Evolutionary conservation across 2,888 invertebrate genomes (phyloP).

Genomic region (Pristionchus fissidentatus): DNA sequence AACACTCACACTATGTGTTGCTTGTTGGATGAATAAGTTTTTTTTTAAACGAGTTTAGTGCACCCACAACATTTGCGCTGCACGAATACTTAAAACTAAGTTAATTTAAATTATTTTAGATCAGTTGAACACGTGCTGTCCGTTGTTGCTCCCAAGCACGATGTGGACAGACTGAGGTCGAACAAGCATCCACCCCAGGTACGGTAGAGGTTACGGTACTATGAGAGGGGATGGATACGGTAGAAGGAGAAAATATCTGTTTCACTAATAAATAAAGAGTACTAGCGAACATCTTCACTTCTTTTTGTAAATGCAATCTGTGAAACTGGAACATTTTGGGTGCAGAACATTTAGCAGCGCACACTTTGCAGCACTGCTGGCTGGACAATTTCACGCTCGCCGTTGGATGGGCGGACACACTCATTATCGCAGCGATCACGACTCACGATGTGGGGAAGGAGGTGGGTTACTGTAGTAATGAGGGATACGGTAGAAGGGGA

Average conservation of each 20-base stretch:
- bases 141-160: constrained; percentile 67
- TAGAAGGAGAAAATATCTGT: not conserved
- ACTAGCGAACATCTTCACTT: not conserved
- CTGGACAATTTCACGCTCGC: constrained; percentile 62
- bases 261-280: not conserved
- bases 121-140: constrained; percentile 60
- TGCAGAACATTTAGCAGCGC: too few relatives aligned
- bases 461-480: not conserved
- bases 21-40: too few relatives aligned
- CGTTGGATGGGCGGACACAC: constrained; percentile 74
- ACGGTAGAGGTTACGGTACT: not conserved
- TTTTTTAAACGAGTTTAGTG: too few relatives aligned
- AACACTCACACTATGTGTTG: too few relatives aligned
- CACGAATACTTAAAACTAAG: not conserved
- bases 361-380: constrained; percentile 48
- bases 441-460: constrained; percentile 48
- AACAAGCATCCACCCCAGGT: constrained; percentile 67
- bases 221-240: not conserved
- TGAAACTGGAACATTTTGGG: not conserved
- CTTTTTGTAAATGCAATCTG: not conserved
- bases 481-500: constrained; percentile 29
- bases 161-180: constrained; percentile 60
- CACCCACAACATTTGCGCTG: too few relatives aligned
- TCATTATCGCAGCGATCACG: constrained; percentile 61
- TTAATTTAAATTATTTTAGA: constrained; percentile 52